phyloP scores from a whole-genome alignment of 2,797 vertebrate genomes.

The Dipus sagitta region DNA sequence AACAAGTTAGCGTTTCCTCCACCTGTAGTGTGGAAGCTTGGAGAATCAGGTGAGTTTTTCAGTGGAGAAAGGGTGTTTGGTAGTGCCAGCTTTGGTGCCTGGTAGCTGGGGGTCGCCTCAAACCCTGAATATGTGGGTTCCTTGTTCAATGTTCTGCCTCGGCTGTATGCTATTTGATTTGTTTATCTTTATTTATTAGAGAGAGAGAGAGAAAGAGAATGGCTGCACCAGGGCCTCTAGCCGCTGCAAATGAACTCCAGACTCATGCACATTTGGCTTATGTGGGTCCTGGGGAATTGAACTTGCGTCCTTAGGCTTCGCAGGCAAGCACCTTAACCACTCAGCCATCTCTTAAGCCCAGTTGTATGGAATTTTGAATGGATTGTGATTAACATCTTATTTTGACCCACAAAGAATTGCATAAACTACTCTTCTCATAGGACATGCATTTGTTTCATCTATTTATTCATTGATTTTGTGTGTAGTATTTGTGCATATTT shows the following conservation, averaged over 20 bases:
- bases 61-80: not conserved
- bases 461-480: too few relatives aligned
- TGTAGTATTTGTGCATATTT: too few relatives aligned
- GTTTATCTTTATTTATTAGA: too few relatives aligned
- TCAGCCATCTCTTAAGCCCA: too few relatives aligned
- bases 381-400: not conserved
- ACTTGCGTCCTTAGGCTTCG: too few relatives aligned
- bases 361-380: not conserved
- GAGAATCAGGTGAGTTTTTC: not conserved
- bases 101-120: not conserved
- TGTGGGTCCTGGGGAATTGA: too few relatives aligned
- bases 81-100: not conserved
- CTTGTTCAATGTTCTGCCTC: not conserved
- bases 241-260: too few relatives aligned
- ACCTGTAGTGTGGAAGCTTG: not conserved
- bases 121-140: not conserved
- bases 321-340: too few relatives aligned
- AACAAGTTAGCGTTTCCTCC: not conserved
- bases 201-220: too few relatives aligned
- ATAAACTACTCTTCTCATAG: not conserved
- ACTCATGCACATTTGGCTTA: too few relatives aligned
- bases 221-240: too few relatives aligned
- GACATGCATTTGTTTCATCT: not conserved
- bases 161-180: not conserved
- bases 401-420: slow-evolving; percentile 5